These are phyloP conservation scores for Holocentrus rufus DNA, from an alignment of 2,797 vertebrate genomes.

Conservation along the genomic window DNA sequence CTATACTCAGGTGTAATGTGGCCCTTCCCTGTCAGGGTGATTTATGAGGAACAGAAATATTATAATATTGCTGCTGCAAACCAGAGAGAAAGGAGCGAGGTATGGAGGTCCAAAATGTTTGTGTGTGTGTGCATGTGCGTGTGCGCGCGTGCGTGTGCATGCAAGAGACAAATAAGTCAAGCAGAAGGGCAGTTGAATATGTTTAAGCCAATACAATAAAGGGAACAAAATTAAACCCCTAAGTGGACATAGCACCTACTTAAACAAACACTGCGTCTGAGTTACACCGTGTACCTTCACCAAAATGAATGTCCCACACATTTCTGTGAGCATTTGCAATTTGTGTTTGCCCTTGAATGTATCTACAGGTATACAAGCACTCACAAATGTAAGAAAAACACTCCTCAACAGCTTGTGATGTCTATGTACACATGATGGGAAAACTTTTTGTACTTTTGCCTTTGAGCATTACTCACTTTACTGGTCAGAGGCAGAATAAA, in stretches of 20 bases:
- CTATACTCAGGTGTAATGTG: conserved; percentile 75
- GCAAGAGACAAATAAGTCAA: conserved; percentile 17
- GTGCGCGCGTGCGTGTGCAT: not conserved
- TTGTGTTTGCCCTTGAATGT: not conserved
- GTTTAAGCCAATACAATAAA: conserved; percentile 13
- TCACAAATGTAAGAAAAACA: not conserved
- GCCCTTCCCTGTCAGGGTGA: conserved; percentile 76
- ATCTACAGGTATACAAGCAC: no score
- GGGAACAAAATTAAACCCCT: conserved; percentile 26
- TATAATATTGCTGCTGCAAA: conserved; percentile 72
- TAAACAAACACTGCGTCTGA: conserved; percentile 20
- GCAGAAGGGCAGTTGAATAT: conserved; percentile 14
- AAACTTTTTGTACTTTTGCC: conserved; percentile 28
- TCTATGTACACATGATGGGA: conserved; percentile 32
- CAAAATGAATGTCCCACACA: conserved; percentile 4
- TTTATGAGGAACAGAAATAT: conserved; percentile 78
- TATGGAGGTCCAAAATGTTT: conserved; percentile 33
- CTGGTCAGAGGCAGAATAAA: conserved; percentile 9
- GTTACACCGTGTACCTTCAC: conserved; percentile 10
- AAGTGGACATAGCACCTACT: conserved; percentile 7
- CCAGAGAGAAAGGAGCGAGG: conserved; percentile 49
- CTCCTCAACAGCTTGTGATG: conserved; percentile 28
- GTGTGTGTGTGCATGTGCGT: conserved; percentile 21
- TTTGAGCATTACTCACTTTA: conserved; percentile 31
- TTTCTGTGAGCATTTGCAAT: conserved; percentile 23